phyloP scores from a whole-genome alignment of 2,888 invertebrate genomes.

The Pammene aurita region DNA sequence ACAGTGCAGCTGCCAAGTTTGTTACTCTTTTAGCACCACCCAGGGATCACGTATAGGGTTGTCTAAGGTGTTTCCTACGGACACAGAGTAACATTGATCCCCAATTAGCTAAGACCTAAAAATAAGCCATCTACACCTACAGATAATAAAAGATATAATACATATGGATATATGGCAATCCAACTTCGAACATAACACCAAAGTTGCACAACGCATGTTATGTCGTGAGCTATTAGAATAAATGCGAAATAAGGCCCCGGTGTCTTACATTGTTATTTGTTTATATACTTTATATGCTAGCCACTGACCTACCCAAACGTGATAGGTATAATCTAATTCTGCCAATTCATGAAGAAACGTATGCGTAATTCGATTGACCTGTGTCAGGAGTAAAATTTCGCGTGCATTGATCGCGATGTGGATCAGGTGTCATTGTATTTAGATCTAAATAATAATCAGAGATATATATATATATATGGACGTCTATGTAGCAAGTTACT shows the following conservation, averaged over 20 bases:
- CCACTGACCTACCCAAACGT: slow-evolving; percentile 39
- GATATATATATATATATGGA: too few relatives aligned
- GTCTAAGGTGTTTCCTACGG: too few relatives aligned
- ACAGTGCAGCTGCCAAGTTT: too few relatives aligned
- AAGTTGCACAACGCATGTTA: neutral
- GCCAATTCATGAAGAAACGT: slow-evolving; percentile 26
- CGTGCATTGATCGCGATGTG: slow-evolving; percentile 1
- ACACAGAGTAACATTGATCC: too few relatives aligned
- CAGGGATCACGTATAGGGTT: too few relatives aligned
- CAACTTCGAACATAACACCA: neutral
- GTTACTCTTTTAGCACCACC: too few relatives aligned
- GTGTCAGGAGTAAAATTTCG: slow-evolving; percentile 26
- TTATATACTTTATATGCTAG: neutral
- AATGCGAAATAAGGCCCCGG: neutral
- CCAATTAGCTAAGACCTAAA: too few relatives aligned
- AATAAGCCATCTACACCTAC: too few relatives aligned
- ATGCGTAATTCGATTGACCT: slow-evolving; percentile 18
- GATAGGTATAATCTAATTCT: slow-evolving; percentile 34
- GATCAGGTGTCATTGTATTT: slow-evolving; percentile 6
- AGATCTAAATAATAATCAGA: slow-evolving; percentile 1
- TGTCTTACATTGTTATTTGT: neutral
- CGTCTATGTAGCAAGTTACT: neutral
- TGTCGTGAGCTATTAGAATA: too few relatives aligned
- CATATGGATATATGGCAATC: too few relatives aligned
- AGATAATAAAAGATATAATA: neutral